Conservation (phyloP, 2,888 invertebrate genomes). For the Drosophila algonquin region DNA sequence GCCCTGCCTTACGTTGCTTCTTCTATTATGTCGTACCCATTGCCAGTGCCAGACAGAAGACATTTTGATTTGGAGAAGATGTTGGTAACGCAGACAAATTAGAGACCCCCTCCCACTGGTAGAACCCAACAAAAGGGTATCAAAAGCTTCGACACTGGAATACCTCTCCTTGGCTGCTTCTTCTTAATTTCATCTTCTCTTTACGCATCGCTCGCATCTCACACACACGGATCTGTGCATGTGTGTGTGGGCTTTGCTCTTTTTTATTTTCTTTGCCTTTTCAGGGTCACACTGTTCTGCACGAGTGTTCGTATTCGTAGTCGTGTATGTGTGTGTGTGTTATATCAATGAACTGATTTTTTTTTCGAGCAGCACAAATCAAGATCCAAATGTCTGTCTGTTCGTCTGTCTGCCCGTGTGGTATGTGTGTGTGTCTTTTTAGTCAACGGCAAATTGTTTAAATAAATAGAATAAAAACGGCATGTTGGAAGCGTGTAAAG, state of each 20-base stretch:
- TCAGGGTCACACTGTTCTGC: slow-evolving; percentile 60
- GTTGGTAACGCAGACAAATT: no score
- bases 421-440: slow-evolving; percentile 49
- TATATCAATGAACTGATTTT: slow-evolving; percentile 71
- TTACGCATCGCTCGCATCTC: not conserved
- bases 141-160: not conserved
- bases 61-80: not conserved
- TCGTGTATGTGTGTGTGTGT: slow-evolving; percentile 26
- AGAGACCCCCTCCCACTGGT: no score
- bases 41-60: not conserved
- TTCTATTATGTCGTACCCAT: slow-evolving; percentile 1
- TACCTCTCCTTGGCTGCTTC: not conserved
- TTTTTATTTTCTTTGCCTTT: slow-evolving; percentile 24
- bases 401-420: slow-evolving; percentile 25
- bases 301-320: not conserved
- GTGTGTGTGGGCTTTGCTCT: not conserved
- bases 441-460: slow-evolving; percentile 67
- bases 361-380: slow-evolving; percentile 19
- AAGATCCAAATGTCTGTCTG: slow-evolving; percentile 13
- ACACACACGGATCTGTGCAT: not conserved
- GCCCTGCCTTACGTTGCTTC: slow-evolving; percentile 4
- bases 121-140: not conserved
- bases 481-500: slow-evolving; percentile 77
- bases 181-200: slow-evolving; percentile 1
- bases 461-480: slow-evolving; percentile 64